Conservation (phyloP, 2,888 invertebrate genomes). For the Plutella xylostella region DNA sequence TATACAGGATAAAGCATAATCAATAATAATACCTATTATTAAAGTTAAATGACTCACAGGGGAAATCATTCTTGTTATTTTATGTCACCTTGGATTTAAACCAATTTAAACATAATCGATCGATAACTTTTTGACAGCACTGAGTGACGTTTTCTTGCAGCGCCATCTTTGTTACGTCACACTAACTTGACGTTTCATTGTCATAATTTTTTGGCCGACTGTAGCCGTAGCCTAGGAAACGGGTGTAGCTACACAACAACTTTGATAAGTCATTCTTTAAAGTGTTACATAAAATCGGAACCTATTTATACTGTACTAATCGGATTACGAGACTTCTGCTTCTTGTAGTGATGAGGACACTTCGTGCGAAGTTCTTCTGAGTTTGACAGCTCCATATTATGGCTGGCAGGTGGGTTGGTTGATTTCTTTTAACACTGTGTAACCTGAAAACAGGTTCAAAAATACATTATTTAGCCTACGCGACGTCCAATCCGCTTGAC, state of each 20-base stretch:
- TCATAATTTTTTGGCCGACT: conserved; percentile 15
- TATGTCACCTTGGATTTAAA: too few species aligned
- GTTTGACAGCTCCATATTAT: conserved; percentile 58
- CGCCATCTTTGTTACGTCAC: too few species aligned
- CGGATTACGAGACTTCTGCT: conserved; percentile 10
- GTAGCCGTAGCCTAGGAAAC: conserved; percentile 64
- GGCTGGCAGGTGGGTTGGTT: conserved; percentile 53
- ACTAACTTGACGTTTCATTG: too few species aligned
- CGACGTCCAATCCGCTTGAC: too few species aligned
- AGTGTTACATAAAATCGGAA: conserved; percentile 43
- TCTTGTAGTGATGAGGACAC: conserved; percentile 8
- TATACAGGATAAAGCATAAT: too few species aligned
- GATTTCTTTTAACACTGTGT: conserved; percentile 10
- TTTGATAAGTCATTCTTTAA: conserved; percentile 44
- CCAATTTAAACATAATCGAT: too few species aligned
- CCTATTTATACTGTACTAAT: conserved; percentile 8
- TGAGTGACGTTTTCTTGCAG: too few species aligned
- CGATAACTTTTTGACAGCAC: too few species aligned
- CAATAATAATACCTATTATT: too few species aligned
- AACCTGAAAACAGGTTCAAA: conserved; percentile 8
- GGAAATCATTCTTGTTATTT: too few species aligned
- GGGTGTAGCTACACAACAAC: conserved; percentile 67
- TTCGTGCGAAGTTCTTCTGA: conserved; percentile 27
- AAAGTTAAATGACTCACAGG: too few species aligned
- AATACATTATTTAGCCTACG: conserved; percentile 11